phyloP scores from a whole-genome alignment of 2,797 vertebrate genomes.

The Poeciliopsis turneri region DNA sequence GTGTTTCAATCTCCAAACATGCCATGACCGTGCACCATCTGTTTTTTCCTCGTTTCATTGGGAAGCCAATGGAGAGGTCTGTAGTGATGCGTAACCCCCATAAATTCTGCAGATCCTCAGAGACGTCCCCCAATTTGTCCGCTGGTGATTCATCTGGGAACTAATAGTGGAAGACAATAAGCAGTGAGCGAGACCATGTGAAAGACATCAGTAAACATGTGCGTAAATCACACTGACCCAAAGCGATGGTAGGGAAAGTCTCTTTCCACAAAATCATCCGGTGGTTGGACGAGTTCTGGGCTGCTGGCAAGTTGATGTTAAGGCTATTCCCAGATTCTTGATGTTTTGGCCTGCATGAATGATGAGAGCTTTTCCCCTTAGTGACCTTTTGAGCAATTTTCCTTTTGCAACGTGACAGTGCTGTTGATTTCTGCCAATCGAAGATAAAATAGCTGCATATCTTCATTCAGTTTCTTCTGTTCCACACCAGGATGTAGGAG shows the following conservation, averaged over 20 bases:
- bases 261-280: conserved; percentile 67
- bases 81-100: conserved; percentile 78
- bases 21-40: conserved; percentile 77
- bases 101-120: conserved; percentile 77
- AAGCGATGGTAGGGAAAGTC: conserved; percentile 63
- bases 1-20: conserved; percentile 81
- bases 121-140: conserved; percentile 76
- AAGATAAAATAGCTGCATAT: background rate
- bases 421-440: background rate
- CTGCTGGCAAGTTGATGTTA: conserved; percentile 58
- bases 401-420: conserved; percentile 18
- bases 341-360: conserved; percentile 51
- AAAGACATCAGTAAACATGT: conserved; percentile 82
- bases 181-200: conserved; percentile 72
- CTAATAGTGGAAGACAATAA: conserved; percentile 80
- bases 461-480: conserved; percentile 22
- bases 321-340: conserved; percentile 71
- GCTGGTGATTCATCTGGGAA: conserved; percentile 80
- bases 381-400: conserved; percentile 57
- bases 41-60: conserved; percentile 71
- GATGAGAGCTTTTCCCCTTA: conserved; percentile 62
- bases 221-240: conserved; percentile 78
- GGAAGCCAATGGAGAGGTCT: conserved; percentile 73
- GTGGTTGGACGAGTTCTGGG: conserved; percentile 64
- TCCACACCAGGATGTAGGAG: conserved; percentile 31